Conservation (phyloP, 2,888 invertebrate genomes). For the Stictocephala bisonia region DNA sequence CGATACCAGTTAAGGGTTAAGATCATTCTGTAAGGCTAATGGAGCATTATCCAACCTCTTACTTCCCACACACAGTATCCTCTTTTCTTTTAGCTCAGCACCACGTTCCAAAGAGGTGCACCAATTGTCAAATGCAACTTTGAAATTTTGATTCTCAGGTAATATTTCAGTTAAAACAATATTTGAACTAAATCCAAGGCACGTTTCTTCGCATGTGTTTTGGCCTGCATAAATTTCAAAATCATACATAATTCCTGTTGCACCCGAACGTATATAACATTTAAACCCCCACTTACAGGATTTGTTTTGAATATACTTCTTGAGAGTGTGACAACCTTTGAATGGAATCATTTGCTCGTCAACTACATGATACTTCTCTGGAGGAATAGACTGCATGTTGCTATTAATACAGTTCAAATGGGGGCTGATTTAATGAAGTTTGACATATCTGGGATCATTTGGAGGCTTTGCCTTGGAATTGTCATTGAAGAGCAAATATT, state of each 20-base stretch:
- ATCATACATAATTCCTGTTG: constrained; percentile 57
- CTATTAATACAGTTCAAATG: constrained; percentile 48
- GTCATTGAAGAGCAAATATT: constrained; percentile 48
- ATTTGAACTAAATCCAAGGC: constrained; percentile 56
- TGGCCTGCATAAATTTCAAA: constrained; percentile 60
- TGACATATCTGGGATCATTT: constrained; percentile 50
- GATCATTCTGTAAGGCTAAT: not conserved
- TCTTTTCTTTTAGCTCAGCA: constrained; percentile 51
- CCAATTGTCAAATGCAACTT: constrained; percentile 51
- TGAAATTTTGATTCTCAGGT: constrained; percentile 48
- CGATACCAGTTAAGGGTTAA: too few species aligned
- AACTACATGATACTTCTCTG: constrained; percentile 57
- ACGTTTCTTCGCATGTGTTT: constrained; percentile 52
- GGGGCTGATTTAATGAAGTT: constrained; percentile 54
- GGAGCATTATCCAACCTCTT: not conserved
- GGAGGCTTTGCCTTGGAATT: constrained; percentile 32
- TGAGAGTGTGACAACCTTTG: constrained; percentile 55
- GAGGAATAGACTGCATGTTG: constrained; percentile 51
- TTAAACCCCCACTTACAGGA: constrained; percentile 51
- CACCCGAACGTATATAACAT: constrained; percentile 43
- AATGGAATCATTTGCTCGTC: constrained; percentile 61
- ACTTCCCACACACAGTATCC: constrained; percentile 53
- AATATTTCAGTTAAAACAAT: constrained; percentile 52
- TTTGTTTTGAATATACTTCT: constrained; percentile 50
- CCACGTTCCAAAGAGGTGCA: constrained; percentile 47